Conservation (phyloP, 1,140 invertebrate genomes). For the Campoletis sonorensis region DNA sequence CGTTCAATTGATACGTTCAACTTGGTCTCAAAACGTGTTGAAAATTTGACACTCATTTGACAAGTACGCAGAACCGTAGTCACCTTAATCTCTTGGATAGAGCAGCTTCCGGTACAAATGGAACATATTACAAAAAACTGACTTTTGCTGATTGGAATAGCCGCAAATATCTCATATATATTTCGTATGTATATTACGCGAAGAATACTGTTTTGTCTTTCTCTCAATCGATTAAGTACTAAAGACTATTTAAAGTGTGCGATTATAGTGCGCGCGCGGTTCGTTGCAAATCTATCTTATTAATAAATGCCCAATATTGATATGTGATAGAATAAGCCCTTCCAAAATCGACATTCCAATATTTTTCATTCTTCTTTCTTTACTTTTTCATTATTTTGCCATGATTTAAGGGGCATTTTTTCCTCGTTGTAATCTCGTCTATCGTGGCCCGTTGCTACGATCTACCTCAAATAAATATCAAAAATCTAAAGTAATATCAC, state of each 20-base stretch:
- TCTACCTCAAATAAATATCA: conserved; percentile 36
- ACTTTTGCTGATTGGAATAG: too few relatives aligned
- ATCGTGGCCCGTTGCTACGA: conserved; percentile 11
- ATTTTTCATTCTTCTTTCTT: conserved; percentile 8
- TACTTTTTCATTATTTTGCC: not conserved
- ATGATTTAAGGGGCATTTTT: not conserved
- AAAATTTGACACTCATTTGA: too few relatives aligned
- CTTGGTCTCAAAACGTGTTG: too few relatives aligned
- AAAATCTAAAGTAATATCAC: conserved; percentile 44
- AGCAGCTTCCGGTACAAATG: too few relatives aligned
- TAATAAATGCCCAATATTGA: conserved; percentile 69
- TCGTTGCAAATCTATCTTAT: conserved; percentile 50
- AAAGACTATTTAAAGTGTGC: conserved; percentile 41
- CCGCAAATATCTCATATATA: not conserved
- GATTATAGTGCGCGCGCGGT: conserved; percentile 42
- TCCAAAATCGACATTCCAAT: conserved; percentile 1
- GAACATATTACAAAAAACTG: too few relatives aligned
- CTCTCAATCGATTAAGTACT: conserved; percentile 36
- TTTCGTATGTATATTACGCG: conserved; percentile 39
- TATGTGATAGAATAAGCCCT: conserved; percentile 62
- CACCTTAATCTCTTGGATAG: too few relatives aligned
- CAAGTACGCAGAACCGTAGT: too few relatives aligned
- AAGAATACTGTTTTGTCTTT: conserved; percentile 46
- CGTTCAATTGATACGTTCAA: too few relatives aligned
- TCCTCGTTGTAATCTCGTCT: not conserved